These are phyloP conservation scores for Mylabris sibirica DNA, from an alignment of 2,888 invertebrate species.

Conservation along the genomic window DNA sequence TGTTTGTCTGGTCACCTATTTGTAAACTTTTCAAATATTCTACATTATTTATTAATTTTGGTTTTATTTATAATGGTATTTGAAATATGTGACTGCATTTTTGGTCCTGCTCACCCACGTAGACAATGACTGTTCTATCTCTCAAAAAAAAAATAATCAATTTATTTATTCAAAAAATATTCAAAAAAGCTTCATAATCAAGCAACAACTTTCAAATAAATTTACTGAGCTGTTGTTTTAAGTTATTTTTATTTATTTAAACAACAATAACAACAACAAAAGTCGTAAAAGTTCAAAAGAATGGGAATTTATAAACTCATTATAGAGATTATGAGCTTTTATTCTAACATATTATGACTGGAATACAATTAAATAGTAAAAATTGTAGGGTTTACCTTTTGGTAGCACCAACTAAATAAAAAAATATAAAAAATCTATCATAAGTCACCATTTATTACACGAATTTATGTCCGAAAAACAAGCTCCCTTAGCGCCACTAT, in stretches of 20 bases:
- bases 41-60: conserved; percentile 51
- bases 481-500: too few species aligned
- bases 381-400: background rate
- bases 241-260: background rate
- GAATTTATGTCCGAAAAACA: too few species aligned
- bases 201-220: background rate
- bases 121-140: conserved; percentile 29
- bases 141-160: conserved; percentile 15
- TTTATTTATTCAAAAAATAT: conserved; percentile 5
- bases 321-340: conserved; percentile 2
- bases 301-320: conserved; percentile 1
- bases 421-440: background rate
- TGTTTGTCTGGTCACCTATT: conserved; percentile 3
- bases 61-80: conserved; percentile 51
- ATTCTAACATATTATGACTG: background rate
- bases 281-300: background rate
- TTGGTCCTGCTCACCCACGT: conserved; percentile 49
- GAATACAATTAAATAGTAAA: background rate
- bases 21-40: conserved; percentile 43
- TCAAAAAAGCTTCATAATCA: background rate
- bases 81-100: conserved; percentile 47
- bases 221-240: conserved; percentile 1
- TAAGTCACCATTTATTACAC: too few species aligned
- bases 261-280: background rate
- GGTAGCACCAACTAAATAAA: background rate